Base-by-base conservation (phyloP, 2,888 invertebrate species). In the Drosophila birchii region DNA sequence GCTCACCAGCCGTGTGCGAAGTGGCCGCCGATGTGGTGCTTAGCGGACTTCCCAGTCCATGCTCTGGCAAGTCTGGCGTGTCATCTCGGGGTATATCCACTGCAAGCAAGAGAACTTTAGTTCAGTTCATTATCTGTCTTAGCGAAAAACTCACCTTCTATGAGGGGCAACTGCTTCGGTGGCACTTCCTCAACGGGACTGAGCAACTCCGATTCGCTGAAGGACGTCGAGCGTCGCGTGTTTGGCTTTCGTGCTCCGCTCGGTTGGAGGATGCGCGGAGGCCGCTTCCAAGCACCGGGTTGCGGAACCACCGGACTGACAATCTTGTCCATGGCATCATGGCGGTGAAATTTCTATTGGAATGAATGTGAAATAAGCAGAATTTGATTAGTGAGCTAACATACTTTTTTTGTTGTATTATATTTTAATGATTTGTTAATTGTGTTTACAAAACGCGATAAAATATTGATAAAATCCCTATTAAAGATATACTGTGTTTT, bases 281-380 rank as follows among this genome's bases (percentile, higher is more conserved):
- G 93, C 32, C 95, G 93, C 92, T 96, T 96, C 96, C 96, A 96
- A 0, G 96, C 95, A 4, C 97, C 97, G 0, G 97, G 97, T 91
- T 97, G 97, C 11, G 97, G 97, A 68, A 97, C 96, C 39, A 97
- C 98, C 0, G 97, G 98, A 90, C 97, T 97, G 16, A 98, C 98
- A 80, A 98, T 98, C 93, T 97, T 97, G 91, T 97, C 97, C 93
- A 96, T 94, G 0, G 94, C 94, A 86, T 96, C 96, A 91, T 95
- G 93, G 20, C 96, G 95, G 55, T 96, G 94, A 76, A 95, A 91
- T 86, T 91, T 91, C 91, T 91, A 16, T n/a, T 16, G n/a, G 9
- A 47, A 47, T n/a, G 7, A 11, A 11, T 29, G n/a, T 0, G 0
- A 29, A 47, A n/a, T 2, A 5, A 5, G 16, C 0, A 2, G 1